phyloP scores from a whole-genome alignment of 2,888 invertebrate genomes.

The Meiosimyza platycephala region DNA sequence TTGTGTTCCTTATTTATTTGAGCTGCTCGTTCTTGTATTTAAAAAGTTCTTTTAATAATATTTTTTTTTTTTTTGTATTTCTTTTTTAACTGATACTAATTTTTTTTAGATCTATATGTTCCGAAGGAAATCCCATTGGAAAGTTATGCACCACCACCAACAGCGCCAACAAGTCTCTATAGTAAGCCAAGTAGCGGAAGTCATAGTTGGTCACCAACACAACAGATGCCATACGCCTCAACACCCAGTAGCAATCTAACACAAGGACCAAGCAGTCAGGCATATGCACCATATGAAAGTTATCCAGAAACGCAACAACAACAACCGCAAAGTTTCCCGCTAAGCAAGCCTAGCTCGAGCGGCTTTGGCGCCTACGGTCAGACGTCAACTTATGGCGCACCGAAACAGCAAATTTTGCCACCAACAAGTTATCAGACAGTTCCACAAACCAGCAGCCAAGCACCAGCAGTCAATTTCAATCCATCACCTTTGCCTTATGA shows the following conservation, averaged over 20 bases:
- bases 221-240: neutral
- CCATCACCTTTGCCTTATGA: constrained; percentile 63
- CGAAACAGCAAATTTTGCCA: constrained; percentile 50
- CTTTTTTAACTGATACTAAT: neutral
- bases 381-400: constrained; percentile 37
- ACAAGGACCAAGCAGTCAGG: neutral
- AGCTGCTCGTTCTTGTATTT: too few species aligned
- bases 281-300: neutral
- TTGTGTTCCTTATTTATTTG: too few species aligned
- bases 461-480: constrained; percentile 55
- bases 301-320: neutral
- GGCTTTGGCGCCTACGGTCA: constrained; percentile 30
- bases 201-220: constrained; percentile 6
- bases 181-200: constrained; percentile 12
- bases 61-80: too few species aligned
- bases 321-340: constrained; percentile 21
- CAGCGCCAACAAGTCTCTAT: constrained; percentile 12
- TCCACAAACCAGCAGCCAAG: constrained; percentile 43
- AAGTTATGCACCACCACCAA: constrained; percentile 63
- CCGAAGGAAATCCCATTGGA: constrained; percentile 65
- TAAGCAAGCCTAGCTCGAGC: constrained; percentile 35
- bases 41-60: too few species aligned
- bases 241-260: neutral
- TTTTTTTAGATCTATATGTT: constrained; percentile 60
- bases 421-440: constrained; percentile 53